Conservation (phyloP, 2,797 vertebrate species). For the Diglossa cyanea region DNA sequence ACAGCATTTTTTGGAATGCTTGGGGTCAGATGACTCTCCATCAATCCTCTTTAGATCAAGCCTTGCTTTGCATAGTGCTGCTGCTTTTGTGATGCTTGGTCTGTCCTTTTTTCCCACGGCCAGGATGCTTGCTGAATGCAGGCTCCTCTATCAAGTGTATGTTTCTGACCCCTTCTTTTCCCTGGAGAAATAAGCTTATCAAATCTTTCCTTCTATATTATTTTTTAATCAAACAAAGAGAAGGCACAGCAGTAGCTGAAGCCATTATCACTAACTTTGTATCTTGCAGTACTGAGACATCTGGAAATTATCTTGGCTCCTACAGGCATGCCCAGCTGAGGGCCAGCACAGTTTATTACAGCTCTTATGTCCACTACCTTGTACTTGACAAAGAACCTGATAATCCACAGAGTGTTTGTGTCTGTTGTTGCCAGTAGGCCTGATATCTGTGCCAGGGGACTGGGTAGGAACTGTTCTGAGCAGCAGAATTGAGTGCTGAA, state of each 20-base stretch:
- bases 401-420: neutral
- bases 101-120: neutral
- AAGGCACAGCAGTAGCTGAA: neutral
- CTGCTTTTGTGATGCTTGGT: neutral
- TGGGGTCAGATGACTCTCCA: neutral
- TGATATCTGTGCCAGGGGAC: neutral
- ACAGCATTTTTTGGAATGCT: neutral
- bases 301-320: slow-evolving; percentile 28
- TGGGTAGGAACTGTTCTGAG: neutral
- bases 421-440: neutral
- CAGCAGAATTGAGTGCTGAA: neutral
- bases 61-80: neutral
- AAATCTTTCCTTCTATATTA: neutral
- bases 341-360: neutral
- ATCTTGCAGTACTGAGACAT: neutral
- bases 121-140: neutral
- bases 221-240: slow-evolving; percentile 22
- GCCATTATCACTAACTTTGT: neutral
- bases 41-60: neutral
- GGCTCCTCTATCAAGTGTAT: neutral
- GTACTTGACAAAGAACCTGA: neutral
- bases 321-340: neutral
- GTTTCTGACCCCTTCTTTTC: neutral
- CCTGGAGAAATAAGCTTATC: slow-evolving; percentile 30
- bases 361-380: neutral